These are phyloP conservation scores for Carassius auratus DNA, from an alignment of 2,113 vertebrate species.

Conservation along the genomic window DNA sequence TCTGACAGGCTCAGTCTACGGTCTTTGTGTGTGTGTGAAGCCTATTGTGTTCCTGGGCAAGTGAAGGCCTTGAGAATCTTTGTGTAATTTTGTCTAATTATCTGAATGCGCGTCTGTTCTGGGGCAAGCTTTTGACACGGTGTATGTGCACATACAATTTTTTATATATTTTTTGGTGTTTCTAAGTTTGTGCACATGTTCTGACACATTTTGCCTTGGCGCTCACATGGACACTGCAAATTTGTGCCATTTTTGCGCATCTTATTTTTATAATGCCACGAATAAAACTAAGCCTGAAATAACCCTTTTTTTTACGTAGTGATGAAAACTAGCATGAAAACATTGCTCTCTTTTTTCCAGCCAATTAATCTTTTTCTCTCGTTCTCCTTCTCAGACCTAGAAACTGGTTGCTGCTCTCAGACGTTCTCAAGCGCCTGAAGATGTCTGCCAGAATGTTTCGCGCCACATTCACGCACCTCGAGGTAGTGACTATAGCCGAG, in stretches of 20 bases:
- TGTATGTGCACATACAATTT: constrained; percentile 20
- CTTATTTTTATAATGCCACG: not conserved
- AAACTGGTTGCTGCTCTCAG: constrained; percentile 87
- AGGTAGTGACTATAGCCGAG: constrained; percentile 84
- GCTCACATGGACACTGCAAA: not conserved
- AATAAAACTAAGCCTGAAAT: not conserved
- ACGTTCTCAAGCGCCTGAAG: constrained; percentile 84
- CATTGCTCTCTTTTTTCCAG: not conserved
- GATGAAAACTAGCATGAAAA: not conserved
- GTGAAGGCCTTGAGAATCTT: constrained; percentile 48
- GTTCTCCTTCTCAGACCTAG: constrained; percentile 75
- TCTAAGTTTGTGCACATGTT: not conserved
- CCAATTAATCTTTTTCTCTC: not conserved
- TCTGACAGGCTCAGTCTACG: constrained; percentile 43
- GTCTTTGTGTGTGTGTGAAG: constrained; percentile 47
- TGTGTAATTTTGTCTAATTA: constrained; percentile 48
- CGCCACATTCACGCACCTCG: constrained; percentile 82
- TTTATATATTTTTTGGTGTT: too few relatives aligned
- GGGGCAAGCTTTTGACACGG: not conserved
- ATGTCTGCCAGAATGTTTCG: constrained; percentile 85
- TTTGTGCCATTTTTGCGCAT: not conserved
- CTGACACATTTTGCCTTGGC: not conserved
- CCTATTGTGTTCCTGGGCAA: constrained; percentile 49
- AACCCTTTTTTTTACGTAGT: not conserved
- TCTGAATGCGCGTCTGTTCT: not conserved